Evolutionary conservation across 2,888 invertebrate species (phyloP), one percentile per base, ranked within the genome.

Genomic region (Blastobasis adustella): DNA sequence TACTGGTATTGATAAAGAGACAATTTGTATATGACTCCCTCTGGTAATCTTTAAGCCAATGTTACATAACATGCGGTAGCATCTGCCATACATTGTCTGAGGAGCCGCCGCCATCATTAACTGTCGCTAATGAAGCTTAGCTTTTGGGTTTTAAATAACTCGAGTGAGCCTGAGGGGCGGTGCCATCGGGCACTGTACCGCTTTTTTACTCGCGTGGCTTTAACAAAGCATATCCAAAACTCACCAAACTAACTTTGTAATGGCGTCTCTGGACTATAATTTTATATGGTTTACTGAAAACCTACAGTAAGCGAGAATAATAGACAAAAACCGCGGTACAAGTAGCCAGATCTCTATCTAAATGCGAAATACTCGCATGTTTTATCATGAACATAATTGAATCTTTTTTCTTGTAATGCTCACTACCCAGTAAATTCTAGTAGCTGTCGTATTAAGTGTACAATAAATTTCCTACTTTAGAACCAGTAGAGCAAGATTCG

Each of bases 51-150:
- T 23, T 23, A 64, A 66, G 64, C 57, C 54, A 62, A 55, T 62
- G 54, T 65, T 65, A 66, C 62, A 61, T 67, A 72, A 71, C 60
- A 66, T 68, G 70, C 66, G 63, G 66, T 65, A 71, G 70, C 76
- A 75, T 76, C 70, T 76, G 9, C 10, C 42, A 42, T 42, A 42
- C 42, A 42, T 39, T 78, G 77, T 80, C 67, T 71, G 70, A 62
- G 63, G 67, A 76, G 69, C 63, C 65, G 78, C 78, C 81, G 82
- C 79, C 84, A 77, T 88, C 86, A 88, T 89, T 89, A 89, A 83
- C 70, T 78, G 73, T 71, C 64, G 80, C 86, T 89, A 89, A 89
- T 89, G 89, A 88, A 80, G 79, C 89, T 80, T 86, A 79, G 70
- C 75, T 81, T 79, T 81, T 76, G 73, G 68, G 83, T 82, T 86